Base-by-base conservation (phyloP, 2,113 vertebrate genomes). In the Procavia capensis region DNA sequence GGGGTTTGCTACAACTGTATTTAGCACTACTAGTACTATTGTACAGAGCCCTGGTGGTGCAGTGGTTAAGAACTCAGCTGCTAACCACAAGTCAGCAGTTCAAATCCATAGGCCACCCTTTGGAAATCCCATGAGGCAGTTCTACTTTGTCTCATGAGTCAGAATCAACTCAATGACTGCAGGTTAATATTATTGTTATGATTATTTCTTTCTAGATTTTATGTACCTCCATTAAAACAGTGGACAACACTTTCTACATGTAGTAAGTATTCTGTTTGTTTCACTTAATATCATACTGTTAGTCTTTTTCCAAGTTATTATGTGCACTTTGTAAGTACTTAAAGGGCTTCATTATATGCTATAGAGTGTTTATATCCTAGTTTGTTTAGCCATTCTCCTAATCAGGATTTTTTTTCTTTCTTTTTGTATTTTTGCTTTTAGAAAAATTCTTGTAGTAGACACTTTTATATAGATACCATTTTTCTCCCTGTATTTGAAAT, bases 181-280 rank as follows among this genome's bases (percentile, higher is more conserved):
- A 54, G 50, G 50, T 54, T 64, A 27, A 64, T 64, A 64, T 64
- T 64, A 27, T 64, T 27, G 63, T 64, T 64, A 31, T 22, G 63
- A 29, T 39, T 47, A 85, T 36, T 70, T 94, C 57, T 66, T 45
- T 76, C 59, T 68, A 76, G 86, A 84, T 66, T 89, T 94, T 66
- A 36, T 31, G 17, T 6, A 31, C 31, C 25, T 57, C 80, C 31
- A 57, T 76, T 83, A 63, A 82, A 91, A 27, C 36, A 63, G 34
- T 82, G 29, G 16, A 27, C 43, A 39, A 74, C 64, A 39, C 34
- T 63, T 43, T 93, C 64, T 93, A 20, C 61, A 34, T 74, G 50
- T 9, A 50, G 19, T 81, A n/a, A 72, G 34, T 20, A 6, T 22
- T 82, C 85, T 36, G 59, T 89, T 89, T 54, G 41, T 57, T 89